A percentile compares a stretch with the other conserved stretches of the same genome.
phyloP scores from a whole-genome alignment of 2,113 vertebrate genomes.

The Strix aluco region DNA sequence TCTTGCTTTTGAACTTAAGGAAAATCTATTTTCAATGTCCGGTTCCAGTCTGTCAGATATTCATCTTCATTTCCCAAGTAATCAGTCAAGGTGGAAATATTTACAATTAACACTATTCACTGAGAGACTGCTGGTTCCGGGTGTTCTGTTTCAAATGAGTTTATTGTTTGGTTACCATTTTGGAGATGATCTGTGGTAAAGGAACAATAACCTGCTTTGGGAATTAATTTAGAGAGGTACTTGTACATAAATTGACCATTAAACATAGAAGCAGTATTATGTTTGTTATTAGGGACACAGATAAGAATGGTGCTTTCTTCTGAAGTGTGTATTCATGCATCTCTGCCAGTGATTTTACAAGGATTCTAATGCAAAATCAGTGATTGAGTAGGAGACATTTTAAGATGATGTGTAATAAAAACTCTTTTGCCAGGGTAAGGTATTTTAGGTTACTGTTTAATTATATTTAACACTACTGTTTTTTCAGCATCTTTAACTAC shows the following conservation, averaged over 20 bases:
- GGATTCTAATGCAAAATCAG: background rate
- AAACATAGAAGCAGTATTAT: background rate
- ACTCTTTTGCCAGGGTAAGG: background rate
- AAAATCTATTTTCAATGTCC: constrained; percentile 60
- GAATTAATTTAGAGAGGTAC: constrained; percentile 58
- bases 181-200: constrained; percentile 16
- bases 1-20: constrained; percentile 59
- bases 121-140: constrained; percentile 1
- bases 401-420: background rate
- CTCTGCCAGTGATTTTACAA: background rate
- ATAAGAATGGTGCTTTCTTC: background rate
- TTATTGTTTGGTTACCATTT: constrained; percentile 32
- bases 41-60: constrained; percentile 46
- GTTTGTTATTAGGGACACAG: background rate
- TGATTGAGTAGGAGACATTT: background rate
- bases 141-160: background rate
- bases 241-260: constrained; percentile 6
- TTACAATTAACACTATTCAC: constrained; percentile 47
- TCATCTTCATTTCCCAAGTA: constrained; percentile 50
- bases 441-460: background rate
- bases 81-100: constrained; percentile 59
- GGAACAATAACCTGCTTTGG: constrained; percentile 41
- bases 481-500: background rate
- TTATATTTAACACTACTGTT: background rate
- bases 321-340: background rate